Percentiles rank a stretch among this genome's conserved stretches.
These are phyloP conservation scores for Cairina moschata DNA, from an alignment of 2,113 vertebrate genomes.

Conservation along the genomic window DNA sequence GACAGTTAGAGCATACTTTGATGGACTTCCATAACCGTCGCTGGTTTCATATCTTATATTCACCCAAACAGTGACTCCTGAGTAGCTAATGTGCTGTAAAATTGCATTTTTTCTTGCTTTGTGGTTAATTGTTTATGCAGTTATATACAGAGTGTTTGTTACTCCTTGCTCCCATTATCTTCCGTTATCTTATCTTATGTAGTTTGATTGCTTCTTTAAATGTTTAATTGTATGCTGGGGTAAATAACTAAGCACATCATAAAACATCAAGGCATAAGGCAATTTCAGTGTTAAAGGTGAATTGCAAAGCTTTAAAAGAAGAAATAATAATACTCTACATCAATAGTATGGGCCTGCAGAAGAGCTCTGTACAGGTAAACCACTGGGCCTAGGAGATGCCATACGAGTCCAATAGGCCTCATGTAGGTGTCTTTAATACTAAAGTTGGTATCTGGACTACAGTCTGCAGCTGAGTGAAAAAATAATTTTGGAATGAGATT, in stretches of 20 bases:
- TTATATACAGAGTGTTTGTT: not conserved
- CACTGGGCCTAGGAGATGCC: not conserved
- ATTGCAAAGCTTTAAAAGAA: conserved; percentile 37
- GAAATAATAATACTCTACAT: not conserved
- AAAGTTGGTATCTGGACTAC: not conserved
- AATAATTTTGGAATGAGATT: not conserved
- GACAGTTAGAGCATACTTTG: not conserved
- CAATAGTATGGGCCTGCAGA: not conserved
- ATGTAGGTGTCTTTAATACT: not conserved
- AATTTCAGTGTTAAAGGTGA: conserved; percentile 1
- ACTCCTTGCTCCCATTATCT: not conserved
- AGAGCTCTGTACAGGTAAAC: not conserved
- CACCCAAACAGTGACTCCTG: not conserved
- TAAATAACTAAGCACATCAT: not conserved
- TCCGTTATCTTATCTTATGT: not conserved
- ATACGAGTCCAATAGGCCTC: not conserved
- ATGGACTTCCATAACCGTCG: not conserved
- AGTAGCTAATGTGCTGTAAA: not conserved
- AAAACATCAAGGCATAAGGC: not conserved
- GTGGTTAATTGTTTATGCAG: not conserved
- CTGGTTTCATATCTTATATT: not conserved
- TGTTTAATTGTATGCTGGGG: not conserved
- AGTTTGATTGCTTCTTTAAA: not conserved
- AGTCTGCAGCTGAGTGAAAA: not conserved
- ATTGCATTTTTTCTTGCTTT: not conserved